Conservation (phyloP, 2,797 vertebrate species). For the Philypnodon macrostomus region DNA sequence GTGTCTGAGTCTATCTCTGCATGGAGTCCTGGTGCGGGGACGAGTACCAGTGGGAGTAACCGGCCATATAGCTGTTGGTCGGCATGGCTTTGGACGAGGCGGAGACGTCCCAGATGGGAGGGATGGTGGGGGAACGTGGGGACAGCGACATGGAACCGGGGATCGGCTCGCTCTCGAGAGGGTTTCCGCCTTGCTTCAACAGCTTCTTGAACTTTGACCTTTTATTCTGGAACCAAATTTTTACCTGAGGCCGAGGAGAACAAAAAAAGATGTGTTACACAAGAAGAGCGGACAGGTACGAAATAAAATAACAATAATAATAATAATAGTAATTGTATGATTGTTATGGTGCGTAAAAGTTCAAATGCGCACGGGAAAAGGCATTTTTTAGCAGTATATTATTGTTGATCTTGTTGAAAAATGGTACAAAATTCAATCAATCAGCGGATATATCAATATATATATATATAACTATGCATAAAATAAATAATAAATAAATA, state of each 20-base stretch:
- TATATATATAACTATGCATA: no score
- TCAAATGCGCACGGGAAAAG: background rate
- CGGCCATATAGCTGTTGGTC: constrained; percentile 97
- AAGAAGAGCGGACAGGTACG: background rate
- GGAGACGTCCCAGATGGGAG: constrained; percentile 97
- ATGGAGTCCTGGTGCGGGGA: constrained; percentile 98
- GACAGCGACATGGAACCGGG: constrained; percentile 90
- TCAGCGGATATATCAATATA: no score
- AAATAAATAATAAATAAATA: background rate
- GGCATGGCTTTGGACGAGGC: constrained; percentile 95
- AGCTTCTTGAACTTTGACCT: constrained; percentile 99
- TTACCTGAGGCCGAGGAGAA: constrained; percentile 79
- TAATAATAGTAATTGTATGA: background rate
- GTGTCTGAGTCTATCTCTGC: constrained; percentile 89
- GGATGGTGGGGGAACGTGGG: constrained; percentile 92
- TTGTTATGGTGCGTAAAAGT: background rate
- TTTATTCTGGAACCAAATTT: constrained; percentile 99
- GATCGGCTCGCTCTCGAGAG: constrained; percentile 90
- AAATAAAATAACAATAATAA: no score
- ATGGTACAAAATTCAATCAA: no score
- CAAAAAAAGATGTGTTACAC: constrained; percentile 1
- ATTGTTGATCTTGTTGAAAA: no score
- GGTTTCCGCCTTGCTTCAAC: constrained; percentile 93
- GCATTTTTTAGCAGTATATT: no score
- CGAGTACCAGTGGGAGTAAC: constrained; percentile 98